A percentile compares a stretch with the other conserved stretches of the same genome.
These are phyloP conservation scores for Siphlonurus alternatus DNA, from an alignment of 2,888 invertebrate species.

Conservation along the genomic window DNA sequence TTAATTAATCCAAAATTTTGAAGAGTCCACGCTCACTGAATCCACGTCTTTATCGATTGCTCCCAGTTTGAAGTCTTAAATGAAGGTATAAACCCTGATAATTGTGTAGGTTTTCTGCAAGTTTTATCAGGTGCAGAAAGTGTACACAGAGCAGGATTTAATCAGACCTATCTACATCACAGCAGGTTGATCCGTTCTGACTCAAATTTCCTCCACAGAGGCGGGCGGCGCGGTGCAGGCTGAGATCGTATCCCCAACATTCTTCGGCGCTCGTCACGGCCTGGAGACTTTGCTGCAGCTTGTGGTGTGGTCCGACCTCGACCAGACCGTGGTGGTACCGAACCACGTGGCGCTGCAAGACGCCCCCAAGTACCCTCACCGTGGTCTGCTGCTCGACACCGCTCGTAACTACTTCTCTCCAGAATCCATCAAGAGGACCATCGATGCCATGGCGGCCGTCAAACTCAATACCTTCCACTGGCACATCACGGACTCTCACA, in stretches of 20 bases:
- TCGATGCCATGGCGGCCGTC: slow-evolving; percentile 79
- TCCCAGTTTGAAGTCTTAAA: too few relatives aligned
- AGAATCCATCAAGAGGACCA: slow-evolving; percentile 50
- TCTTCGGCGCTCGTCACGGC: slow-evolving; percentile 50
- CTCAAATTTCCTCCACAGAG: too few relatives aligned
- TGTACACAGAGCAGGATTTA: too few relatives aligned
- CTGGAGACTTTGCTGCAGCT: slow-evolving; percentile 50
- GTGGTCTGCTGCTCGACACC: slow-evolving; percentile 81
- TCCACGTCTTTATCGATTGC: too few relatives aligned
- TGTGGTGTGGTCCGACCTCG: slow-evolving; percentile 45
- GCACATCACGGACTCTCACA: slow-evolving; percentile 87
- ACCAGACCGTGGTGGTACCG: slow-evolving; percentile 6
- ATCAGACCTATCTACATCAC: too few relatives aligned
- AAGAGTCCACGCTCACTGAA: too few relatives aligned
- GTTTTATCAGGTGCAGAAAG: too few relatives aligned
- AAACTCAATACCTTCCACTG: slow-evolving; percentile 91
- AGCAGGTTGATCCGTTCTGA: too few relatives aligned
- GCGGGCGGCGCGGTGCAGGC: slow-evolving; percentile 27
- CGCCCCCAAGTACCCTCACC: slow-evolving; percentile 67
- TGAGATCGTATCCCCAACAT: slow-evolving; percentile 37
- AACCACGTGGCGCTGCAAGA: slow-evolving; percentile 34
- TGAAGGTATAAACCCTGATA: too few relatives aligned
- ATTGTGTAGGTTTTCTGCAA: too few relatives aligned
- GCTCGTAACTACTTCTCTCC: slow-evolving; percentile 70
- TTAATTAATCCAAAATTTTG: too few relatives aligned